Conservation (phyloP, 1,140 invertebrate genomes). For the Nebria ingens region DNA sequence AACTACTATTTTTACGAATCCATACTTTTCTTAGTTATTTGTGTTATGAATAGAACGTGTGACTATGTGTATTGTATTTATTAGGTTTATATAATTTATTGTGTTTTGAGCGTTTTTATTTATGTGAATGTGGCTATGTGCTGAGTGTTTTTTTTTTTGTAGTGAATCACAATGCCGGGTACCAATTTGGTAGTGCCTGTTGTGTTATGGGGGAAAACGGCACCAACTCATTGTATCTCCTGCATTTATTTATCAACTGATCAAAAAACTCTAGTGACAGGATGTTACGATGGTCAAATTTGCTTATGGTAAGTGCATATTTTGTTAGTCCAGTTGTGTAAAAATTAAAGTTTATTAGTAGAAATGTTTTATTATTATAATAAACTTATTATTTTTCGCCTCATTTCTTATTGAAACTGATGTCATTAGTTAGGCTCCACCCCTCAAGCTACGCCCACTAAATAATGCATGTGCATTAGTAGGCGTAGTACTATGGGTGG, state of each 20-base stretch:
- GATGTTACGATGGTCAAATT: constrained; percentile 96
- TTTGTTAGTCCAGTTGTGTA: not conserved
- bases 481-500: too few relatives aligned
- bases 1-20: too few relatives aligned
- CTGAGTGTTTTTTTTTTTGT: not conserved
- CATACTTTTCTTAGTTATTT: too few relatives aligned
- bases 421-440: too few relatives aligned
- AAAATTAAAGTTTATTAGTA: not conserved
- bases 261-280: constrained; percentile 87
- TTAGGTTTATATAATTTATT: too few relatives aligned
- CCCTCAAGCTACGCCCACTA: too few relatives aligned
- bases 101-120: not conserved
- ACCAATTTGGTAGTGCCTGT: constrained; percentile 92
- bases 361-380: not conserved
- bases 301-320: constrained; percentile 72
- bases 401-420: not conserved
- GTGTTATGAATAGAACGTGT: too few relatives aligned
- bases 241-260: constrained; percentile 85
- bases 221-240: constrained; percentile 94
- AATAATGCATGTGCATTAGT: too few relatives aligned
- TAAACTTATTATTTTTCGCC: not conserved
- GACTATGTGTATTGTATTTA: too few relatives aligned
- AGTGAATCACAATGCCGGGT: constrained; percentile 55
- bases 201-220: constrained; percentile 90
- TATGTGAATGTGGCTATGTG: not conserved